These are phyloP conservation scores for Leptatherina wallacei DNA, from an alignment of 2,797 vertebrate species.

Conservation along the genomic window DNA sequence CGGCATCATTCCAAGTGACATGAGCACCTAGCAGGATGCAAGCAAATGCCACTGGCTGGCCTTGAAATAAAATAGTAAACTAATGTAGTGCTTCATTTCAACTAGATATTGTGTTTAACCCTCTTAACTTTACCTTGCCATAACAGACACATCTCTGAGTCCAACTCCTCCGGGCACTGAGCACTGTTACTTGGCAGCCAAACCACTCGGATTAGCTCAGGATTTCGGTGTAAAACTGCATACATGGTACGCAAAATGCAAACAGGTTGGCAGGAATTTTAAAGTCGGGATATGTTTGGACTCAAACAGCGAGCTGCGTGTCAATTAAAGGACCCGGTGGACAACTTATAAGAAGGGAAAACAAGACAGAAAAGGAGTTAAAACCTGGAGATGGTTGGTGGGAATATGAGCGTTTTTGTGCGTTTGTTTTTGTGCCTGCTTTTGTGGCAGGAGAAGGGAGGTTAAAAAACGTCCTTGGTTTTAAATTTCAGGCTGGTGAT, in stretches of 20 bases:
- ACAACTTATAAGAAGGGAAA: slow-evolving; percentile 10
- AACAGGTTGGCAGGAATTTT: slow-evolving; percentile 67
- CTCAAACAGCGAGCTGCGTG: slow-evolving; percentile 18
- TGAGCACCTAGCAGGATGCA: slow-evolving; percentile 29
- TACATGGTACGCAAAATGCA: slow-evolving; percentile 63
- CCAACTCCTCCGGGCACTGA: slow-evolving; percentile 17
- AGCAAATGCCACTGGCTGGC: slow-evolving; percentile 38
- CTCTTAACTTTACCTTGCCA: slow-evolving; percentile 1
- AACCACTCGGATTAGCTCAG: slow-evolving; percentile 18
- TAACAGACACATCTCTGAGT: neutral
- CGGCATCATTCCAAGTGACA: slow-evolving; percentile 39
- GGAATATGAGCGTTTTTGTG: slow-evolving; percentile 58
- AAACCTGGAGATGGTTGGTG: slow-evolving; percentile 29
- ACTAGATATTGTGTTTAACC: slow-evolving; percentile 30
- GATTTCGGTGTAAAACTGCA: slow-evolving; percentile 37
- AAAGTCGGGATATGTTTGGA: slow-evolving; percentile 25
- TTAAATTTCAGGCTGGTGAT: slow-evolving; percentile 80
- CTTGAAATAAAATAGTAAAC: slow-evolving; percentile 14
- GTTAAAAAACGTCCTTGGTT: slow-evolving; percentile 54
- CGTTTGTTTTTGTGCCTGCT: slow-evolving; percentile 54
- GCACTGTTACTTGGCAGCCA: slow-evolving; percentile 8
- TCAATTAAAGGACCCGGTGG: slow-evolving; percentile 31
- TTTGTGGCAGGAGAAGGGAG: slow-evolving; percentile 35
- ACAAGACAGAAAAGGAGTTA: slow-evolving; percentile 3
- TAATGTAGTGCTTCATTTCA: slow-evolving; percentile 53